Percentiles rank a stretch among this genome's conserved stretches.
These are phyloP conservation scores for Andrena minutula DNA, from an alignment of 2,888 invertebrate genomes.

Conservation along the genomic window DNA sequence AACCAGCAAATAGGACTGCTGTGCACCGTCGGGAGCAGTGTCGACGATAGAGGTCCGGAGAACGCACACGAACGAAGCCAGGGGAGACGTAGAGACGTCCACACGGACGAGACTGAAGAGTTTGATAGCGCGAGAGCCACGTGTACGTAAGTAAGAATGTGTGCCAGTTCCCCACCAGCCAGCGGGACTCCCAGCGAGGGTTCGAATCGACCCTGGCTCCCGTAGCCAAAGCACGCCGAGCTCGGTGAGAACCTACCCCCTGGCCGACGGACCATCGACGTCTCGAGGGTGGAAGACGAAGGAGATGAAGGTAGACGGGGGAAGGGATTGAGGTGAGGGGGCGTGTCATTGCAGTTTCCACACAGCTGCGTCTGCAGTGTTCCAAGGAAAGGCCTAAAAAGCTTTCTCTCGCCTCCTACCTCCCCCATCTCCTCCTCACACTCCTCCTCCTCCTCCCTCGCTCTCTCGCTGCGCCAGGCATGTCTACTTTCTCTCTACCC, in stretches of 20 bases:
- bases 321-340: slow-evolving; percentile 53
- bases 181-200: slow-evolving; percentile 42
- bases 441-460: slow-evolving; percentile 32
- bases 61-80: not conserved
- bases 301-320: slow-evolving; percentile 18
- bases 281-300: slow-evolving; percentile 59
- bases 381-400: slow-evolving; percentile 60
- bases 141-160: not conserved
- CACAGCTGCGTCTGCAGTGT: slow-evolving; percentile 71
- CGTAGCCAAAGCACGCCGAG: slow-evolving; percentile 44
- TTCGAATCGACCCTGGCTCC: slow-evolving; percentile 70
- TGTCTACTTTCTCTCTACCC: slow-evolving; percentile 57
- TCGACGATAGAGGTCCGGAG: slow-evolving; percentile 2
- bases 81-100: not conserved
- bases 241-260: slow-evolving; percentile 61
- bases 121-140: not conserved
- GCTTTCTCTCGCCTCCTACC: slow-evolving; percentile 25
- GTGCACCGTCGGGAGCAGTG: slow-evolving; percentile 3
- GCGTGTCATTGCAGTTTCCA: slow-evolving; percentile 72
- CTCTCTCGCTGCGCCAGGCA: slow-evolving; percentile 23
- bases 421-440: not conserved
- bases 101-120: not conserved
- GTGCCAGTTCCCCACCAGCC: slow-evolving; percentile 17
- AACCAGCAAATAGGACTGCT: not conserved
- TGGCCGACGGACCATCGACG: slow-evolving; percentile 54